Base-by-base conservation (phyloP, 2,797 vertebrate genomes). In the Sylvia borin region DNA sequence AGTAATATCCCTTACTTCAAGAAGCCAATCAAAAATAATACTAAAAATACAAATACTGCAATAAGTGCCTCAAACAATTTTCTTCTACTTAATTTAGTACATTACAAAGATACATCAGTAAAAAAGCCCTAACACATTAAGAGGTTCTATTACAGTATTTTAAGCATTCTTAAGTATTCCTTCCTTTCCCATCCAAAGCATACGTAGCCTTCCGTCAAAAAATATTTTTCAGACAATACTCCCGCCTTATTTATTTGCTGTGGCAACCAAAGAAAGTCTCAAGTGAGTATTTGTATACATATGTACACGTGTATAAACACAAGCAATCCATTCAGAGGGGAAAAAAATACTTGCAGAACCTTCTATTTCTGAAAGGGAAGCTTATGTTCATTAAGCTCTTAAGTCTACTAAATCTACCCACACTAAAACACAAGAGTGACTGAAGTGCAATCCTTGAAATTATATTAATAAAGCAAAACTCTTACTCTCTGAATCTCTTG, bases 401-500 rank as follows among this genome's bases (percentile, higher is more conserved):
- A 74, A 75, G 29, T 36, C 66, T 57, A n/a, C 45, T 93, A 79
- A 61, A 82, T 7, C 61, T 67, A 89, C n/a, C 19, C 34, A 82
- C 13, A 16, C 17, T 82, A 48, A 65, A 79, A 81, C 36, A 83
- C 6, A 6, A 79, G 13, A 15, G 6, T 43, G 61, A 85, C 26
- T 53, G 15, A 85, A 70, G 48, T 48, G 20, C 36, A 81, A 68
- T 58, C 17, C 47, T 42, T 51, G 24, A 81, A 51, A 45, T 71
- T 34, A 10, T 27, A 47, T 20, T 13, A 76, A 34, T 47, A 93
- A 78, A 6, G 26, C 65, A 58, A 47, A 85, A 74, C 38, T 95
- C 99, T 99, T 97, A 99, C 99, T 99, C 99, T 99, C 99, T 98
- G 95, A 99, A 99, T 85, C 99, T 98, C 62, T 99, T 98, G 98